Base-by-base conservation (phyloP, 2,888 invertebrate species). In the Strigamia transsilvanica region DNA sequence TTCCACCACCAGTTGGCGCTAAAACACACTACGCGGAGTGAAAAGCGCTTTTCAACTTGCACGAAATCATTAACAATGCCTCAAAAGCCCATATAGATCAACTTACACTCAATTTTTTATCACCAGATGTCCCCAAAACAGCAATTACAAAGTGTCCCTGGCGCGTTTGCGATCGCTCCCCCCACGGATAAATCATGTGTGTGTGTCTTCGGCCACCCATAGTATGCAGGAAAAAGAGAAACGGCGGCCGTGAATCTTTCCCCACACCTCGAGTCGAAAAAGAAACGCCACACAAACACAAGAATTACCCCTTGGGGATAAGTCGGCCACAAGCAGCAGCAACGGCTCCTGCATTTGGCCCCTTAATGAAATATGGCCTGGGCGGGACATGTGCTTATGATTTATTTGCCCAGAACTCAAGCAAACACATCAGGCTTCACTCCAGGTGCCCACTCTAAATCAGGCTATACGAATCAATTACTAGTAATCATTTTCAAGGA, bases 321-420 rank as follows among this genome's bases (percentile, higher is more conserved):
- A 56, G 56, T 56, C 56, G 56, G 56, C 56, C 56, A 18, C 56
- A 56, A 56, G 56, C 56, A 21, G 56, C 56, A 56, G 56, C 56
- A 56, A 56, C 56, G 15, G 56, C 56, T 56, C 56, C 56, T 56
- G 56, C 56, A 18, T 56, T 56, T 56, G 56, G 56, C 56, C 56
- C 56, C 56, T 56, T 56, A 77, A 42, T 79, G 79, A 79, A 79
- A 79, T 79, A 79, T 79, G 42, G 79, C n/a, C 79, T 79, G 79
- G 79, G 79, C 79, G 79, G 38, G 41, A 79, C 79, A 18, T 23
- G 79, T 23, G 23, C 38, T 41, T 42, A 42, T 79, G 79, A 79
- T 79, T 79, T 79, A 79, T 79, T 79, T 42, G 38, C 79, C 42
- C 15, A 79, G 18, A 56, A 79, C 79, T 79, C 42, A 23, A 42